A percentile compares a stretch with the other conserved stretches of the same genome.
Evolutionary conservation across 2,888 invertebrate genomes (phyloP).

Genomic region (Himalopsyche japonica): DNA sequence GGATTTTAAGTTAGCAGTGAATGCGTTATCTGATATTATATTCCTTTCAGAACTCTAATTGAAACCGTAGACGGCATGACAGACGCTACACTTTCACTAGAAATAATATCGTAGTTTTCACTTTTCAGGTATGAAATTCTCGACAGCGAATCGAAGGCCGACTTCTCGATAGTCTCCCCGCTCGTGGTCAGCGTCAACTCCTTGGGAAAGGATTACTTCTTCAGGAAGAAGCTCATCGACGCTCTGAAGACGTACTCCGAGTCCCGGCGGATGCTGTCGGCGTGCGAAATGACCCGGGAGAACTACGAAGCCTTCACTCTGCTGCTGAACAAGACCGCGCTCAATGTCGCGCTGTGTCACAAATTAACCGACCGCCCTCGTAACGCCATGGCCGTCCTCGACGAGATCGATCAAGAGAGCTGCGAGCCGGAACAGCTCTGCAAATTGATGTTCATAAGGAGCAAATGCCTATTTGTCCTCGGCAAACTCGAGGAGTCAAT

Average conservation of each 20-base stretch:
- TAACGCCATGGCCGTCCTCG: neutral
- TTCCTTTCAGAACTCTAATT: too few species aligned
- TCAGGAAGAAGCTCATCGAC: neutral
- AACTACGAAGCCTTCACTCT: neutral
- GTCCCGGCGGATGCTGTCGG: neutral
- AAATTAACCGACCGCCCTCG: neutral
- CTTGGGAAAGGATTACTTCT: neutral
- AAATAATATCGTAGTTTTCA: too few species aligned
- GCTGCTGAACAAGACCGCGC: neutral
- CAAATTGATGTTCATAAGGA: neutral
- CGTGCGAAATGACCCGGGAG: neutral
- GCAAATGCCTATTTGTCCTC: neutral
- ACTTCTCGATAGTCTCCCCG: neutral
- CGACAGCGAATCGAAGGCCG: neutral
- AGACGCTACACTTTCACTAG: too few species aligned
- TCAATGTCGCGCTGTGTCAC: neutral
- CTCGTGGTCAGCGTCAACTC: neutral
- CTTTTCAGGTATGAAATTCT: neutral
- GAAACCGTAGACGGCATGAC: too few species aligned
- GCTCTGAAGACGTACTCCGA: neutral
- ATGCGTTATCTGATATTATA: too few species aligned
- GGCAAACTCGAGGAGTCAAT: neutral
- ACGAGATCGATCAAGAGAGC: neutral
- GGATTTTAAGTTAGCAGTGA: too few species aligned
- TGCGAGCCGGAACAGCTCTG: neutral